These are phyloP conservation scores for Syncerus caffer DNA, from an alignment of 2,797 vertebrate species.

Conservation along the genomic window DNA sequence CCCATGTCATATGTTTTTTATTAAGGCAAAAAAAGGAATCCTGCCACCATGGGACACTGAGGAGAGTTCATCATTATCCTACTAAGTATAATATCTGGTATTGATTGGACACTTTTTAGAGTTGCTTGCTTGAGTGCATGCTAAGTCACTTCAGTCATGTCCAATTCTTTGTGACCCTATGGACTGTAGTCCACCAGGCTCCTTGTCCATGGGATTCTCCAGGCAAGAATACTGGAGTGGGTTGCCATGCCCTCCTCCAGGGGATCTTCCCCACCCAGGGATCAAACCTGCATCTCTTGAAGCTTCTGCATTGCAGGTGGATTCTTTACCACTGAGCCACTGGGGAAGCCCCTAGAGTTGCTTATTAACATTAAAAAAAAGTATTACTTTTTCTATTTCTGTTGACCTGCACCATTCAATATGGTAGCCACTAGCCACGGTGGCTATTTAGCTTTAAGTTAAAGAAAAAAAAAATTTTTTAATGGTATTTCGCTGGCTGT, in stretches of 20 bases:
- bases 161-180: neutral
- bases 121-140: neutral
- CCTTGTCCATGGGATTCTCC: neutral
- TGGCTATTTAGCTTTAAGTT: neutral
- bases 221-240: neutral
- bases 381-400: neutral
- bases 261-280: neutral
- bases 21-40: slow-evolving; percentile 34
- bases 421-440: neutral
- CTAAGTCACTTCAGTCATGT: neutral
- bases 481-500: neutral
- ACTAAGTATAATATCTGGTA: neutral
- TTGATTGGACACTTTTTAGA: neutral
- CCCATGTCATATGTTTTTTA: neutral
- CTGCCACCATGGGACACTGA: neutral
- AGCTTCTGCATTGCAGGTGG: neutral
- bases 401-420: neutral
- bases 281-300: neutral
- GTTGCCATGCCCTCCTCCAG: neutral
- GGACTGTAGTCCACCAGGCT: neutral
- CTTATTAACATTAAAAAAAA: neutral
- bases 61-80: slow-evolving; percentile 8
- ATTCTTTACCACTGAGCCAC: neutral
- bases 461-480: neutral
- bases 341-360: neutral